Conservation (phyloP, 1,140 invertebrate genomes). For the Drosophila ficusphila region DNA sequence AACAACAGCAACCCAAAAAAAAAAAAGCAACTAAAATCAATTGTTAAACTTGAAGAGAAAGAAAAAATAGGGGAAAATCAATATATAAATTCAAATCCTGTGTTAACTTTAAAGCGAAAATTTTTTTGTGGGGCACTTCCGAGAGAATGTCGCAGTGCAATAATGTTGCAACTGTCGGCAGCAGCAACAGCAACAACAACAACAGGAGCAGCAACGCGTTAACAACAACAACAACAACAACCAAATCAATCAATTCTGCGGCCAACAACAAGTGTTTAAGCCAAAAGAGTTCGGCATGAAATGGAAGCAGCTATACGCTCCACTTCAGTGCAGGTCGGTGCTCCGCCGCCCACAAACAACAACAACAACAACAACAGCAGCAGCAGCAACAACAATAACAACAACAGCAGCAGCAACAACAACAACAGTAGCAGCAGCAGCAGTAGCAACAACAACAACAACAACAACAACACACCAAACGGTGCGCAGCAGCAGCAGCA, state of each 20-base stretch:
- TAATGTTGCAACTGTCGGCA: slow-evolving; percentile 57
- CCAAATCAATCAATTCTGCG: slow-evolving; percentile 50
- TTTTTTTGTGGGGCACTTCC: slow-evolving; percentile 35
- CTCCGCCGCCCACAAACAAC: slow-evolving; percentile 80
- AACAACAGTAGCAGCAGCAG: slow-evolving; percentile 39
- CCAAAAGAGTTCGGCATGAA: slow-evolving; percentile 84
- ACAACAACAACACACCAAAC: slow-evolving; percentile 61
- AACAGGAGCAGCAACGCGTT: slow-evolving; percentile 27
- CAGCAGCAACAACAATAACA: slow-evolving; percentile 39
- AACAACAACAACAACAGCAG: slow-evolving; percentile 66
- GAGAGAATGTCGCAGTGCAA: slow-evolving; percentile 72
- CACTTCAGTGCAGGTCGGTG: slow-evolving; percentile 84
- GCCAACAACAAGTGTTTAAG: slow-evolving; percentile 82
- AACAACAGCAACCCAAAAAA: slow-evolving; percentile 15
- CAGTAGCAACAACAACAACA: slow-evolving; percentile 41
- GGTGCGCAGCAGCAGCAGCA: slow-evolving; percentile 73
- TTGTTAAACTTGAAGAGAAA: slow-evolving; percentile 1
- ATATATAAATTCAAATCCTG: slow-evolving; percentile 1
- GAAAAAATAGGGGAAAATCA: slow-evolving; percentile 2
- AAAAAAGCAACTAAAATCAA: slow-evolving; percentile 6
- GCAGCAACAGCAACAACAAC: slow-evolving; percentile 45
- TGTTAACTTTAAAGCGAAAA: background rate
- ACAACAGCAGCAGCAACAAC: slow-evolving; percentile 50
- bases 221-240: slow-evolving; percentile 16
- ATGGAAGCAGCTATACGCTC: slow-evolving; percentile 85